These are phyloP conservation scores for Phaenicophaeus curvirostris DNA, from an alignment of 2,797 vertebrate genomes.

Conservation along the genomic window DNA sequence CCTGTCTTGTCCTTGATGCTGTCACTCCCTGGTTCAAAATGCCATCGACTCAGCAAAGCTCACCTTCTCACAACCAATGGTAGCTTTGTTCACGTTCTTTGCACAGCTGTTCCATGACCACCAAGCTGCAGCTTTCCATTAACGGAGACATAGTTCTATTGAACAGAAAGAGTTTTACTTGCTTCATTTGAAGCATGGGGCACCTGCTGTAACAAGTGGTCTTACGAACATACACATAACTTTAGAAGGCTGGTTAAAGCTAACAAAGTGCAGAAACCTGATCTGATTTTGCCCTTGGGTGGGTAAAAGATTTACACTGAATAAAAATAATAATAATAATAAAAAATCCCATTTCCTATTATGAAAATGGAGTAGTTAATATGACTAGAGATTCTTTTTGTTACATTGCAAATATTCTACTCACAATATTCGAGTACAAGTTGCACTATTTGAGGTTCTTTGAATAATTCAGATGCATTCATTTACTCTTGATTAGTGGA, in stretches of 20 bases:
- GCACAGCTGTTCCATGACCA: background rate
- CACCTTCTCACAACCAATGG: background rate
- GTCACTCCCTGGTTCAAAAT: background rate
- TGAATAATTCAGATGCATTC: conserved; percentile 77
- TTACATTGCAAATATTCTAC: conserved; percentile 60
- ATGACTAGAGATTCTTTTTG: conserved; percentile 38
- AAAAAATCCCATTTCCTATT: background rate
- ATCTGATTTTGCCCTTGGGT: background rate
- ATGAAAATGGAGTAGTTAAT: conserved; percentile 38
- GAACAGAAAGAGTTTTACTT: background rate
- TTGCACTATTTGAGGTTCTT: conserved; percentile 67
- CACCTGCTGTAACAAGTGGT: background rate
- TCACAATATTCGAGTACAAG: conserved; percentile 75
- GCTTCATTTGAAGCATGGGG: background rate
- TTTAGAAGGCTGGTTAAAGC: background rate
- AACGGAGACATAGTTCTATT: background rate
- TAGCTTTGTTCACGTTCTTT: background rate
- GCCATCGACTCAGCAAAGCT: background rate
- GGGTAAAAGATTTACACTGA: background rate
- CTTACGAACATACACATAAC: rapidly evolving
- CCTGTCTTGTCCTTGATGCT: background rate
- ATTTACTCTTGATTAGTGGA: conserved; percentile 77
- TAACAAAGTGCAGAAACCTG: background rate
- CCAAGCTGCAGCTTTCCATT: background rate
- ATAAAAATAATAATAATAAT: conserved; percentile 18